A percentile compares a stretch with the other conserved stretches of the same genome.
Evolutionary conservation across 2,797 vertebrate species (phyloP).

Genomic region (Halcyon chelicuti): DNA sequence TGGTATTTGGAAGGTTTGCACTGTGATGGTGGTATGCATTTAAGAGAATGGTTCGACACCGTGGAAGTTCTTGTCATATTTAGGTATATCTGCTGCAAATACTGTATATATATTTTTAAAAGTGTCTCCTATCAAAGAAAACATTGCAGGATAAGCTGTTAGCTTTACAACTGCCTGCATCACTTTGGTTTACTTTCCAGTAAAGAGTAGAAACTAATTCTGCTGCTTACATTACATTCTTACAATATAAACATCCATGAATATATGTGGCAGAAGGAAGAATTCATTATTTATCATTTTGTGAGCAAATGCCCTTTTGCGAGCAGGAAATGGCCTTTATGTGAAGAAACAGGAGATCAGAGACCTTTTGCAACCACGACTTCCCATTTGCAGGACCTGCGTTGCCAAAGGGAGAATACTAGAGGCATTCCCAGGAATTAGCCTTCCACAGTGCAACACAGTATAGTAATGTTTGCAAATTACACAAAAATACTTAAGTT

Average conservation of each 20-base stretch:
- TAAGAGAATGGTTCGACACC: neutral
- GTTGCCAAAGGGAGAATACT: neutral
- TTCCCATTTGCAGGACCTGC: neutral
- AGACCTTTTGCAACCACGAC: neutral
- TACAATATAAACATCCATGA: neutral
- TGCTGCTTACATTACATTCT: neutral
- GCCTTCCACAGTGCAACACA: neutral
- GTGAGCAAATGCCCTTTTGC: neutral
- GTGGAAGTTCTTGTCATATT: neutral
- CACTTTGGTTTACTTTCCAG: neutral
- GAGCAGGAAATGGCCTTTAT: neutral
- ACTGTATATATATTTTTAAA: neutral
- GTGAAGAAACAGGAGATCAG: neutral
- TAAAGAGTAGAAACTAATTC: neutral
- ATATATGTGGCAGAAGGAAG: neutral
- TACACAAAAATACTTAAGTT: neutral
- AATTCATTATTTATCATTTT: neutral
- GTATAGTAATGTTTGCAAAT: neutral
- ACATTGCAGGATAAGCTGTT: neutral
- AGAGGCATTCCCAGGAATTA: neutral
- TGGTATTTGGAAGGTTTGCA: accelerated
- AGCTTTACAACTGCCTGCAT: neutral
- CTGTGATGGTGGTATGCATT: neutral
- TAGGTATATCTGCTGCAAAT: neutral
- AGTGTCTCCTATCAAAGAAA: neutral